These are phyloP conservation scores for Rhamphomyia laevipes DNA, from an alignment of 2,888 invertebrate species.

Conservation along the genomic window DNA sequence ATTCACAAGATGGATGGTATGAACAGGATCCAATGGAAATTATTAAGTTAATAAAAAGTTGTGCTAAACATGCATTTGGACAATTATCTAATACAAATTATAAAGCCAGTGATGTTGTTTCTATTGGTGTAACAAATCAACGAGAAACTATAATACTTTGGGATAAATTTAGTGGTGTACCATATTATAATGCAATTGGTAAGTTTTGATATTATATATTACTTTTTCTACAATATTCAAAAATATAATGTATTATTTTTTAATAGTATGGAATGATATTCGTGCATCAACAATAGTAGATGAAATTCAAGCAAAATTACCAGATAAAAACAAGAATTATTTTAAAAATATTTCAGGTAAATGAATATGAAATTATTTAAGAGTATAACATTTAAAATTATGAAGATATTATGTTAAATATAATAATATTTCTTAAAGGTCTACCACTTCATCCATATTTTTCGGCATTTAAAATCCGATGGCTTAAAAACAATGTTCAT, in stretches of 20 bases:
- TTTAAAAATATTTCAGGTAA: constrained; percentile 49
- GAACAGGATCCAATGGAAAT: constrained; percentile 87
- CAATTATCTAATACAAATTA: constrained; percentile 44
- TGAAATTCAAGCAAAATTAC: constrained; percentile 66
- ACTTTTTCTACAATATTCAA: constrained; percentile 8
- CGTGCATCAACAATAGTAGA: constrained; percentile 84
- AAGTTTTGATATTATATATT: background rate
- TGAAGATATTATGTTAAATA: too few relatives aligned
- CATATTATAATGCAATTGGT: constrained; percentile 80
- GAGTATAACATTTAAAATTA: background rate
- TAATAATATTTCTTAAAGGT: constrained; percentile 43
- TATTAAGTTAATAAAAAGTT: constrained; percentile 61
- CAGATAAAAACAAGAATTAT: constrained; percentile 58
- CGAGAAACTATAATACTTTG: constrained; percentile 88
- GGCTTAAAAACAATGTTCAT: constrained; percentile 73
- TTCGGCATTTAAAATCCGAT: constrained; percentile 78
- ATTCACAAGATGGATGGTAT: constrained; percentile 84
- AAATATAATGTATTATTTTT: constrained; percentile 10
- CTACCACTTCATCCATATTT: constrained; percentile 87
- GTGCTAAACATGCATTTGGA: constrained; percentile 63
- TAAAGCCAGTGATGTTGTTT: constrained; percentile 55
- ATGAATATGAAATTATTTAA: background rate
- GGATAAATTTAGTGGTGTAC: constrained; percentile 78
- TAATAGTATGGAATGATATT: constrained; percentile 87
- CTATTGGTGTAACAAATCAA: constrained; percentile 87